Conservation (phyloP, 2,113 vertebrate genomes). For the Sporophila hypoxantha region DNA sequence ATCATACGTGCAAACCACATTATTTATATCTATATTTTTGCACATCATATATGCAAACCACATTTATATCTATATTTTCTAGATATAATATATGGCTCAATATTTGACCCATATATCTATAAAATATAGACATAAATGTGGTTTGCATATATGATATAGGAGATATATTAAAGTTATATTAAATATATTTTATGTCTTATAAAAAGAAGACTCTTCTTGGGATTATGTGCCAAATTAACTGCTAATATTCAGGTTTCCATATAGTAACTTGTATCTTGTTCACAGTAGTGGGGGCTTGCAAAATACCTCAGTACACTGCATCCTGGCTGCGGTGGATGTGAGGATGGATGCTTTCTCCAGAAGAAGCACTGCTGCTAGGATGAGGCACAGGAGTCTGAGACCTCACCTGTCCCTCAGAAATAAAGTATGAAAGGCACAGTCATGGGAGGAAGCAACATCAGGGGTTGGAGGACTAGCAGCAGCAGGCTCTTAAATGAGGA, state of each 20-base stretch:
- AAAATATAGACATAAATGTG: no score
- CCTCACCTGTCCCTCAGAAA: neutral
- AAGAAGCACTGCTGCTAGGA: fast-evolving
- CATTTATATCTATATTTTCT: no score
- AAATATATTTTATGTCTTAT: neutral
- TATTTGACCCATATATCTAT: no score
- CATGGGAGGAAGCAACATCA: fast-evolving
- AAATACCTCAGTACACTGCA: neutral
- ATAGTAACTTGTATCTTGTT: neutral
- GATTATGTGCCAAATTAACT: neutral
- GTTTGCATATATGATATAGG: neutral
- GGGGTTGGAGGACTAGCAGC: fast-evolving
- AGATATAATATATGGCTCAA: no score
- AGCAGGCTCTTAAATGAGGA: neutral
- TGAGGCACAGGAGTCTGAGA: neutral
- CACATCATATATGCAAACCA: no score
- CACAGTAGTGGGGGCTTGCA: neutral
- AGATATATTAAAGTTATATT: neutral
- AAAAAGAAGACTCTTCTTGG: neutral
- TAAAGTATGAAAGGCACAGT: fast-evolving
- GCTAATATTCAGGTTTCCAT: neutral
- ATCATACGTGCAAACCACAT: no score
- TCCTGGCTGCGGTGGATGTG: no score
- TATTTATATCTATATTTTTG: no score
- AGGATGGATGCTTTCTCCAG: neutral